phyloP scores from a whole-genome alignment of 2,888 invertebrate species.

The Nymphalis urticae region DNA sequence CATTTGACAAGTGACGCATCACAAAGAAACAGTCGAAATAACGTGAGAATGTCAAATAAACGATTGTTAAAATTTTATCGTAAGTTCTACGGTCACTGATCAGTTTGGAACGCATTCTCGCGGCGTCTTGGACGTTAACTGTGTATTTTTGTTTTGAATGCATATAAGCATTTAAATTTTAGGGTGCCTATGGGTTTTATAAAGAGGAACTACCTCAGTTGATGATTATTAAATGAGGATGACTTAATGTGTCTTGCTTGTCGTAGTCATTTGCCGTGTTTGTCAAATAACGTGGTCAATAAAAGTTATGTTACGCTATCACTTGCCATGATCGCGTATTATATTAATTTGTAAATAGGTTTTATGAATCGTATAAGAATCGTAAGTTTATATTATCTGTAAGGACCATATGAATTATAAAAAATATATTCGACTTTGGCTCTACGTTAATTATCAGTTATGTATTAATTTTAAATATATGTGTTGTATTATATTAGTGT shows the following conservation, averaged over 20 bases:
- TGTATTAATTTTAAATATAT: not conserved
- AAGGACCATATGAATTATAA: no score
- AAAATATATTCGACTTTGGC: no score
- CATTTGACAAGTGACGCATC: slow-evolving; percentile 2
- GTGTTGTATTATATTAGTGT: not conserved
- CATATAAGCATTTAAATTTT: slow-evolving; percentile 4
- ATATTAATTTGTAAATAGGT: no score
- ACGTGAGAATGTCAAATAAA: no score
- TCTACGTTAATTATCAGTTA: no score
- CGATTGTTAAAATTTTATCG: no score
- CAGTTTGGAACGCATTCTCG: no score
- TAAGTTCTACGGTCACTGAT: no score
- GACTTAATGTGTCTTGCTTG: not conserved
- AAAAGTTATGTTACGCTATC: not conserved
- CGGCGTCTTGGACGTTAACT: no score
- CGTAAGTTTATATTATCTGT: no score
- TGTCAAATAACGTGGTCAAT: not conserved
- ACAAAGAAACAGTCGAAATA: no score
- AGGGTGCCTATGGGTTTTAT: slow-evolving; percentile 11
- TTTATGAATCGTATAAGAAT: no score
- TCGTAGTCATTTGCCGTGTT: not conserved
- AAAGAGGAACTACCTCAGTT: slow-evolving; percentile 19
- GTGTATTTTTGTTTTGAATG: slow-evolving; percentile 20
- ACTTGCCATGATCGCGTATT: not conserved
- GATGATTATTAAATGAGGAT: not conserved